These are phyloP conservation scores for Cheilinus undulatus DNA, from an alignment of 2,113 vertebrate species.

Conservation along the genomic window DNA sequence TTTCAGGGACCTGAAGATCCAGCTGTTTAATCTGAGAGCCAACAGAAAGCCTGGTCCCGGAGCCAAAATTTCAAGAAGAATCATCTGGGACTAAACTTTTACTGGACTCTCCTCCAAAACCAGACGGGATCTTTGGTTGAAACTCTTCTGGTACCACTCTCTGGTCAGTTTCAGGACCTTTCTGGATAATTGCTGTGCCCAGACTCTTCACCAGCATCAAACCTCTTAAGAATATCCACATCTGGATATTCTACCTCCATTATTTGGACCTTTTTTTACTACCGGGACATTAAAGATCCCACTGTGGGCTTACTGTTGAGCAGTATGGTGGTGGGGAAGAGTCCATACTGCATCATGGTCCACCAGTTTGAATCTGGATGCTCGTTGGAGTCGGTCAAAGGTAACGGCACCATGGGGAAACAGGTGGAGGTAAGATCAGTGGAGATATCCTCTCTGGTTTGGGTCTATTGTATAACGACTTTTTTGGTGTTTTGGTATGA, in stretches of 20 bases:
- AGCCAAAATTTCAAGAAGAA: background rate
- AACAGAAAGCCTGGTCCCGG: background rate
- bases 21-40: background rate
- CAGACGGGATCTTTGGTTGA: background rate
- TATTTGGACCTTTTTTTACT: background rate
- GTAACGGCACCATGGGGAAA: conserved; percentile 38
- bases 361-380: conserved; percentile 29
- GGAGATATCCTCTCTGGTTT: background rate
- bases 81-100: background rate
- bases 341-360: conserved; percentile 35
- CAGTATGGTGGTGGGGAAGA: conserved; percentile 64
- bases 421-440: conserved; percentile 63
- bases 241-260: background rate
- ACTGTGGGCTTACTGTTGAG: conserved; percentile 3
- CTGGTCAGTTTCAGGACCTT: background rate
- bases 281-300: background rate
- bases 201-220: background rate
- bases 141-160: background rate
- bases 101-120: background rate
- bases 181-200: background rate
- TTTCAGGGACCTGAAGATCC: background rate
- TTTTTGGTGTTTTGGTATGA: too few species aligned
- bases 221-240: background rate
- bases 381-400: conserved; percentile 28
- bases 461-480: background rate